Conservation (phyloP, 2,113 vertebrate species). For the Diglossa brunneiventris region DNA sequence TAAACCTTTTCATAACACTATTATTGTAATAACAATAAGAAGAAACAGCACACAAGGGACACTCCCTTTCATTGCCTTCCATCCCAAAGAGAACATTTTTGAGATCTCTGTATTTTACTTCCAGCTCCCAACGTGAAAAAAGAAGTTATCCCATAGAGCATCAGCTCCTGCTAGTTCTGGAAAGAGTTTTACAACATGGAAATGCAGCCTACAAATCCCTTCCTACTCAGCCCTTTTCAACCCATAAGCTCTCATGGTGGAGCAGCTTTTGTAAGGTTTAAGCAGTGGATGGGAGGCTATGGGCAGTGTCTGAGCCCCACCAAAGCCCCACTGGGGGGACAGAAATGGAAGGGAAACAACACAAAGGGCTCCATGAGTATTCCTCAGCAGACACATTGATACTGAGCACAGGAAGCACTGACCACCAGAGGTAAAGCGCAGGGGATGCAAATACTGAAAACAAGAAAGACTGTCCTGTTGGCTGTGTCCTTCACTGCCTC, state of each 20-base stretch:
- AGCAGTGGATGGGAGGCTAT: background rate
- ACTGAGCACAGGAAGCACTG: background rate
- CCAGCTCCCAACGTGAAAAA: background rate
- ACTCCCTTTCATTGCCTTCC: background rate
- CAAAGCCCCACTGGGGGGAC: background rate
- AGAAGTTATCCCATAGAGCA: background rate
- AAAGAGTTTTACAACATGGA: background rate
- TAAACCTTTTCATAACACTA: background rate
- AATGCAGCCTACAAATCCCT: background rate
- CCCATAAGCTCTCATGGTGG: fast-evolving
- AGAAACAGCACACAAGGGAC: background rate
- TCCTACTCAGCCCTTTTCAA: background rate
- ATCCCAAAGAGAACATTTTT: background rate
- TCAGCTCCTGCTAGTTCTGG: background rate
- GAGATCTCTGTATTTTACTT: background rate
- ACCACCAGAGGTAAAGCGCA: background rate
- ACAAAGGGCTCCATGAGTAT: background rate
- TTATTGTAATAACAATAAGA: background rate
- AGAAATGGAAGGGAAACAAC: background rate
- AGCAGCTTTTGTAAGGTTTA: background rate
- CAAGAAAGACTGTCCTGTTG: background rate
- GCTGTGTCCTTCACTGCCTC: background rate
- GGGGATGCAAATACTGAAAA: background rate
- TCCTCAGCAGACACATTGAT: background rate
- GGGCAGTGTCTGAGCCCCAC: background rate